These are phyloP conservation scores for Diabrotica balteata DNA, from an alignment of 2,888 invertebrate genomes.

Conservation along the genomic window DNA sequence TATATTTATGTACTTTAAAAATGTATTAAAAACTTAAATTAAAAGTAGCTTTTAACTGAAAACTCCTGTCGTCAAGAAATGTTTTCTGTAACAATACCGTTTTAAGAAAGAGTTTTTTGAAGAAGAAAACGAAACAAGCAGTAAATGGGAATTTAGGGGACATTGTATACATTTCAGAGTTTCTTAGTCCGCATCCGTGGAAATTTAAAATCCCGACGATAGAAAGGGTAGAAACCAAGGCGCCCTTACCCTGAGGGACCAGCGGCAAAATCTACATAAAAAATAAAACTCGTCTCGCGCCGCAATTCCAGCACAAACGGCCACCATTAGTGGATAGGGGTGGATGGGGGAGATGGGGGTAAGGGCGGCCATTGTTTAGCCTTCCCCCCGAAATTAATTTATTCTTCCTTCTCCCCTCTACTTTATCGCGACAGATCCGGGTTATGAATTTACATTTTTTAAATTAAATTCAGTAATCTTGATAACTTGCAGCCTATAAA, in stretches of 20 bases:
- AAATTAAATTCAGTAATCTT: too few species aligned
- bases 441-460: neutral
- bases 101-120: neutral
- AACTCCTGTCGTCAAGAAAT: neutral
- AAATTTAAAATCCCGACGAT: slow-evolving; percentile 43
- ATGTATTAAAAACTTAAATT: too few species aligned
- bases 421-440: slow-evolving; percentile 4
- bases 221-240: slow-evolving; percentile 51
- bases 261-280: slow-evolving; percentile 58
- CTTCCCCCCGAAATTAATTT: slow-evolving; percentile 61
- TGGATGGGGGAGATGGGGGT: slow-evolving; percentile 14
- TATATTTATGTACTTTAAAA: too few species aligned
- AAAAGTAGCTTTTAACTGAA: too few species aligned
- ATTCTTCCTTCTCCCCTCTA: slow-evolving; percentile 46
- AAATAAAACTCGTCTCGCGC: slow-evolving; percentile 59
- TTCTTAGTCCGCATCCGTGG: slow-evolving; percentile 5
- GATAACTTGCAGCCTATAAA: too few species aligned
- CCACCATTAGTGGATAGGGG: slow-evolving; percentile 57
- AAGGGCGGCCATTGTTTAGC: slow-evolving; percentile 63
- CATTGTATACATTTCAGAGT: slow-evolving; percentile 1
- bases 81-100: neutral
- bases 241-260: slow-evolving; percentile 46
- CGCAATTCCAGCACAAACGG: slow-evolving; percentile 61
- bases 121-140: neutral
- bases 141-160: slow-evolving; percentile 2